Conservation (phyloP, 2,888 invertebrate species). For the Melangyna quadrimaculata region DNA sequence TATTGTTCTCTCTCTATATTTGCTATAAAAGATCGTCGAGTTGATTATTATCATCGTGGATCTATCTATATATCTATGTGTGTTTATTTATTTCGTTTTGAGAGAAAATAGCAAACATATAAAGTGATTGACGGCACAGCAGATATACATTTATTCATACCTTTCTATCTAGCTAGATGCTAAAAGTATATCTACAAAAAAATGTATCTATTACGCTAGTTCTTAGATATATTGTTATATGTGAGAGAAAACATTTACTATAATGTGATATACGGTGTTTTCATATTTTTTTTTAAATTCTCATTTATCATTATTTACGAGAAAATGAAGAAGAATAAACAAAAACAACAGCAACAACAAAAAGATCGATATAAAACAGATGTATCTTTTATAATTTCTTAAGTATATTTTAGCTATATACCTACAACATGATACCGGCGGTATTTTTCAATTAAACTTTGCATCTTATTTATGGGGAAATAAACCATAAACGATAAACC, state of each 20-base stretch:
- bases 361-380: conserved; percentile 35
- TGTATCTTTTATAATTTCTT: neutral
- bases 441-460: conserved; percentile 22
- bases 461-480: conserved; percentile 50
- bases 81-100: conserved; percentile 43
- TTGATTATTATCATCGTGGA: conserved; percentile 19
- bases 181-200: neutral
- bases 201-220: conserved; percentile 25
- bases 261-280: neutral
- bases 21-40: neutral
- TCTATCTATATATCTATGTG: conserved; percentile 11
- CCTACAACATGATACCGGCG: too few relatives aligned
- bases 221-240: conserved; percentile 9
- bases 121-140: conserved; percentile 46
- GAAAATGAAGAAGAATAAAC: neutral
- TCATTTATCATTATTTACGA: neutral
- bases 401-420: too few relatives aligned
- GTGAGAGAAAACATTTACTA: conserved; percentile 39
- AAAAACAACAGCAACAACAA: neutral
- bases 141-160: neutral
- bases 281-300: neutral
- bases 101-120: conserved; percentile 59
- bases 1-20: neutral
- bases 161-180: conserved; percentile 21
- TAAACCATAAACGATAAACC: conserved; percentile 47